Evolutionary conservation across 2,113 vertebrate species (phyloP).

Genomic region (Cololabis saira): DNA sequence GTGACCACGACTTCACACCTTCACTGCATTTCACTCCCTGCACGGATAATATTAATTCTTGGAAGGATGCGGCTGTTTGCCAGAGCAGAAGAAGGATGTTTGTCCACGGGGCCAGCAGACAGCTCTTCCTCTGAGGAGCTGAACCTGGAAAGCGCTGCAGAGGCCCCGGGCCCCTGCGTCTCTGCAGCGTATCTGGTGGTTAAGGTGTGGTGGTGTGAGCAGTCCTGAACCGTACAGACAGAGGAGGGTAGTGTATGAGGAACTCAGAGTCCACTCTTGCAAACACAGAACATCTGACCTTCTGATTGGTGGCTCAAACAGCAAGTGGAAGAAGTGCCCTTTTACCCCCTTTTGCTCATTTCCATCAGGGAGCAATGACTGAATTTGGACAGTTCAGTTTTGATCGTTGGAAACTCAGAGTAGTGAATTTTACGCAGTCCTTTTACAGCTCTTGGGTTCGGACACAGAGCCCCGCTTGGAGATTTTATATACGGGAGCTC

Average conservation of each 20-base stretch:
- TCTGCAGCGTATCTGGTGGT: constrained; percentile 64
- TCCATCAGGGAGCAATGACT: too few species aligned
- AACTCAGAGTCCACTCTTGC: constrained; percentile 39
- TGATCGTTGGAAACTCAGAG: constrained; percentile 44
- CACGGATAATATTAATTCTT: constrained; percentile 26
- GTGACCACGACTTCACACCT: constrained; percentile 17
- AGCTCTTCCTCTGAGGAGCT: constrained; percentile 28
- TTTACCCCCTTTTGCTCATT: too few species aligned
- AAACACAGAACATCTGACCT: constrained; percentile 40
- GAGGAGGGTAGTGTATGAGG: constrained; percentile 72
- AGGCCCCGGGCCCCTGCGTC: constrained; percentile 24
- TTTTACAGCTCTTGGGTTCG: constrained; percentile 24
- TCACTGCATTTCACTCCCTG: constrained; percentile 10
- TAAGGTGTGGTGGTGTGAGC: constrained; percentile 54
- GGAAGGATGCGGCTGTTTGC: constrained; percentile 6
- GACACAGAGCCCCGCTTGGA: constrained; percentile 4
- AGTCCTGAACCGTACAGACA: constrained; percentile 67
- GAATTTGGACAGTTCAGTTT: constrained; percentile 9
- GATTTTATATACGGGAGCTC: constrained; percentile 44
- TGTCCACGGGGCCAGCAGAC: constrained; percentile 60
- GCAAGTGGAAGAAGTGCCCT: too few species aligned
- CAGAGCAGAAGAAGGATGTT: constrained; percentile 42
- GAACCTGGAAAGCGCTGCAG: constrained; percentile 43
- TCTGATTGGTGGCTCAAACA: too few species aligned
- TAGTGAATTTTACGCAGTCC: constrained; percentile 25